Base-by-base conservation (phyloP, 1,140 invertebrate species). In the Camponotus pennsylvanicus region DNA sequence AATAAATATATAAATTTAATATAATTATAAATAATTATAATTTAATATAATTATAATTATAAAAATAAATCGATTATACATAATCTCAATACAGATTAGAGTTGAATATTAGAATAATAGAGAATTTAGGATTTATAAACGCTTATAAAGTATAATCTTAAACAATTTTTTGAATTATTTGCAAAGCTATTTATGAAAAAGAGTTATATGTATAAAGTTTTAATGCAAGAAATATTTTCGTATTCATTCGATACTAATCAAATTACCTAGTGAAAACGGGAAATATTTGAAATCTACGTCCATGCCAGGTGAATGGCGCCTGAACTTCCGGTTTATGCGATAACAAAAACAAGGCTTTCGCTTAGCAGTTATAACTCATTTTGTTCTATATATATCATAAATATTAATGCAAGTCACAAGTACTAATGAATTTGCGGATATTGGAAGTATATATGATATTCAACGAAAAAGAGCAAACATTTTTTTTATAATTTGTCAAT, bases 281-380 rank as follows among this genome's bases (percentile, higher is more conserved):
- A 59, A 87, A 80, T 85, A 88, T 90, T 87, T 90, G 21, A 85
- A 70, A 66, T 55, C 84, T 40, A 59, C 77, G 45, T 73, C 59
- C 59, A 13, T 13, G 70, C 49, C 77, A 49, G 49, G 40, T 84
- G 63, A 89, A 49, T 57, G 55, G 37, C 27, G 21, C n/a, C 21
- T 34, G 37, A 45, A 37, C 75, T 90, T 71, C 61, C 85, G 32
- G 32, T 86, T 71, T 64, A 11, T 63, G 5, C 40, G 21, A 90
- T 86, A 86, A 84, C 69, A 1, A 27, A 89, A 77, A 89, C 57
- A 45, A 45, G 32, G 9, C 11, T 21, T 21, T 80, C 32, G 37
- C 40, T 75, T 32, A 42, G 2, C 8, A n/a, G 37, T 42, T 82
- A 73, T 40, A 3, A 40, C 27, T 73, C 67, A 11, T 59, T 4